A percentile compares a stretch with the other conserved stretches of the same genome.
Evolutionary conservation across 2,113 vertebrate genomes (phyloP).

Genomic region (Lophochroa leadbeateri): DNA sequence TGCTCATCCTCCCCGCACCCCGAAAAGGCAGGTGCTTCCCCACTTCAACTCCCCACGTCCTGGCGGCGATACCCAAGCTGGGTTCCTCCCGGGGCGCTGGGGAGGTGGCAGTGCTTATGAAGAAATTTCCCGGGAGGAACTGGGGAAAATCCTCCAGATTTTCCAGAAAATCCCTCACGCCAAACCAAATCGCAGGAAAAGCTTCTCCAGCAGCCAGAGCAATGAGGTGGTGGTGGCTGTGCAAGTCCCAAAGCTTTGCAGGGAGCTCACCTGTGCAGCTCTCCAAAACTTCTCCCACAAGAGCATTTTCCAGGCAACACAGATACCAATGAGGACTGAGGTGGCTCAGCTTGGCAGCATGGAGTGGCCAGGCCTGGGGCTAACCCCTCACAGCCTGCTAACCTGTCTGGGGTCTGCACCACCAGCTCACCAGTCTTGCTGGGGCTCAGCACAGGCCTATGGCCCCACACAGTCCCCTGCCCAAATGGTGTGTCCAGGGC

Average conservation of each 20-base stretch:
- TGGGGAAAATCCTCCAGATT: background rate
- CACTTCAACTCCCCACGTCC: background rate
- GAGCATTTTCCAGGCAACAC: background rate
- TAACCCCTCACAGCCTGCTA: background rate
- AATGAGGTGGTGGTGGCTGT: background rate
- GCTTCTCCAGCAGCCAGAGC: background rate
- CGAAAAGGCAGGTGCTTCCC: background rate
- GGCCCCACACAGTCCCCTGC: background rate
- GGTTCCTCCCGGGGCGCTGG: background rate
- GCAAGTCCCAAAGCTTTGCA: background rate
- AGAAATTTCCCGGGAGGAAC: background rate
- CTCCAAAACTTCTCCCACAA: background rate
- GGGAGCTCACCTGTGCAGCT: background rate
- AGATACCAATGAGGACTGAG: accelerated
- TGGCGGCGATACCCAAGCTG: accelerated
- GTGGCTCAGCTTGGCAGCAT: background rate
- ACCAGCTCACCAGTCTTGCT: background rate
- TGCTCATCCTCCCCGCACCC: background rate
- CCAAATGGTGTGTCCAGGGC: background rate
- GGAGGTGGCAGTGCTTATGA: background rate
- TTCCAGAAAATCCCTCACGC: background rate
- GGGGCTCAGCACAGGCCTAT: accelerated
- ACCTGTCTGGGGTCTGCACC: background rate
- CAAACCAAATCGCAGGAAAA: background rate
- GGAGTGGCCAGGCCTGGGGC: background rate